phyloP scores from a whole-genome alignment of 2,113 vertebrate genomes.

The Podiceps cristatus region DNA sequence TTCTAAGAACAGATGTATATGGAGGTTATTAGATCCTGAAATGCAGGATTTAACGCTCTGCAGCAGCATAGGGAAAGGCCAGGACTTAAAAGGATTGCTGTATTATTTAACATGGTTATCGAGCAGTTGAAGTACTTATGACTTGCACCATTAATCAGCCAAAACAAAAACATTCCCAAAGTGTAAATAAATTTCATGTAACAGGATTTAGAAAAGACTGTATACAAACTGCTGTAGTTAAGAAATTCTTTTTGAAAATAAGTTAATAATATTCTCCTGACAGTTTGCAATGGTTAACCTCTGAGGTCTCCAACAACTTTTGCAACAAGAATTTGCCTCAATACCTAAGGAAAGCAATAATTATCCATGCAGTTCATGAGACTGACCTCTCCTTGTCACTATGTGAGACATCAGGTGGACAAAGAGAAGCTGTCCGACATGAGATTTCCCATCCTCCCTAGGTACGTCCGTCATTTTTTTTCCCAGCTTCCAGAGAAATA shows the following conservation, averaged over 20 bases:
- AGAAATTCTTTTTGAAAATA: not conserved
- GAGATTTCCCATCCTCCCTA: not conserved
- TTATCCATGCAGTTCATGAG: not conserved
- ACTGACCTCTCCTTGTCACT: not conserved
- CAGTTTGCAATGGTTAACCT: not conserved
- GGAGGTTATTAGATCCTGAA: not conserved
- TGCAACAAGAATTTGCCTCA: not conserved
- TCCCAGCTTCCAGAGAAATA: not conserved
- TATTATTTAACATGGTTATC: not conserved
- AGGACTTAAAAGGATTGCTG: not conserved
- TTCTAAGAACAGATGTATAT: not conserved
- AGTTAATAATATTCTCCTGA: not conserved
- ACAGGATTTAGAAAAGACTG: not conserved
- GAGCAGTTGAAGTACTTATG: not conserved
- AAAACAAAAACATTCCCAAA: not conserved
- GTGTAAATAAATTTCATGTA: not conserved
- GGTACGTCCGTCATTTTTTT: fast-evolving
- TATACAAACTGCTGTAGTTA: not conserved
- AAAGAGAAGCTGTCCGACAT: not conserved
- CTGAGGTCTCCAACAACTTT: not conserved
- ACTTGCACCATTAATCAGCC: not conserved
- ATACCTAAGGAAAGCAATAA: not conserved
- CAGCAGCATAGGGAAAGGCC: not conserved
- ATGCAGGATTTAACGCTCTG: not conserved
- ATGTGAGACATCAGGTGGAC: not conserved